These are phyloP conservation scores for Ylistrum balloti DNA, from an alignment of 1,140 invertebrate genomes.

Conservation along the genomic window DNA sequence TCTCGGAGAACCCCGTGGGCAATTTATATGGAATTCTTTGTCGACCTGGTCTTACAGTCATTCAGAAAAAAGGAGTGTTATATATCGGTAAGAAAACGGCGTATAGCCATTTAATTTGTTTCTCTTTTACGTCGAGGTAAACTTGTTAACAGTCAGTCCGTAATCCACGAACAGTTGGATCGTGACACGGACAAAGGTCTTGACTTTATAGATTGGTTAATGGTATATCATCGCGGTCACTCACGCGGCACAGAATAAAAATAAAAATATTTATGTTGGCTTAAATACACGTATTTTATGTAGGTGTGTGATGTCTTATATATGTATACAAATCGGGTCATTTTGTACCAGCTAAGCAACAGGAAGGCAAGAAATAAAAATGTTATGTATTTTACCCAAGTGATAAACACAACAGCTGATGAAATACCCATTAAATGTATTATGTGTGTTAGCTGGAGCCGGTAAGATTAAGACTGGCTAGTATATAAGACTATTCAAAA, in stretches of 20 bases:
- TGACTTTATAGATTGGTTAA: neutral
- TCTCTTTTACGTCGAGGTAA: neutral
- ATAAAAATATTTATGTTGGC: neutral
- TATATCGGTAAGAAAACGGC: neutral
- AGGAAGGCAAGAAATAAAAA: neutral
- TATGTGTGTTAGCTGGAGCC: no score
- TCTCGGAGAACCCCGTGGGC: neutral
- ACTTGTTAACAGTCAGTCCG: neutral
- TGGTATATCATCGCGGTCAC: neutral
- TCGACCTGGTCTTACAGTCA: neutral
- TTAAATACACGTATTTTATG: neutral
- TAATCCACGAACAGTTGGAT: neutral
- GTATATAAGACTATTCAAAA: no score
- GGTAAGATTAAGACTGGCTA: no score
- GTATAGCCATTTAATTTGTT: neutral
- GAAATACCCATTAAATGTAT: no score
- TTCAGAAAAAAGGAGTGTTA: neutral
- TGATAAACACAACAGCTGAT: no score
- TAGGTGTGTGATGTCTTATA: neutral
- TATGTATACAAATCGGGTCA: neutral
- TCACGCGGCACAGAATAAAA: conserved; percentile 9
- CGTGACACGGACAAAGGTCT: neutral
- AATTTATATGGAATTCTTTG: neutral
- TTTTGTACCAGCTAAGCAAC: neutral
- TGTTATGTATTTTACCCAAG: no score